Conservation (phyloP, 30 jellyfish, hydroid and myxozoan genomes). For the Catostylus mosaicus region DNA sequence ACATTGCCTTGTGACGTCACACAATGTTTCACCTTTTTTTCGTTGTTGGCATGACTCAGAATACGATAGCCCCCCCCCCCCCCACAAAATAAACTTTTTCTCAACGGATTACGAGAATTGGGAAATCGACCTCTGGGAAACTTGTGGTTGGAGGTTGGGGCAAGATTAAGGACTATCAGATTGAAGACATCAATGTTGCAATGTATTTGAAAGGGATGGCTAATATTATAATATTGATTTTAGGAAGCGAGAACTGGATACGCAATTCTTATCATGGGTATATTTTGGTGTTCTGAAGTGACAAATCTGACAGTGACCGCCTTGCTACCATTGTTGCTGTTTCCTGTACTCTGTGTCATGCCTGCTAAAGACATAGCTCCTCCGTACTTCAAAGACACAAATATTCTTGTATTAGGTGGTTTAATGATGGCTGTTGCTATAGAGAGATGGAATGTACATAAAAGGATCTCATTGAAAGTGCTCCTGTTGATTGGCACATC, state of each 20-base stretch:
- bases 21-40: too few relatives aligned
- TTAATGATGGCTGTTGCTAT: slow-evolving; percentile 94
- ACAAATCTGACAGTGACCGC: slow-evolving; percentile 95
- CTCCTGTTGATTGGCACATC: slow-evolving; percentile 91
- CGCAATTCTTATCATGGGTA: slow-evolving; percentile 87
- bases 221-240: too few relatives aligned
- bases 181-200: too few relatives aligned
- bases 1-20: too few relatives aligned
- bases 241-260: slow-evolving; percentile 92
- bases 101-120: too few relatives aligned
- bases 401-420: slow-evolving; percentile 91
- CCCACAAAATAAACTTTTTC: too few relatives aligned
- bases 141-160: too few relatives aligned
- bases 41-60: too few relatives aligned
- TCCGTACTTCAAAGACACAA: slow-evolving; percentile 94
- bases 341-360: slow-evolving; percentile 85
- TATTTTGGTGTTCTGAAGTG: slow-evolving; percentile 90
- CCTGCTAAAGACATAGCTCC: slow-evolving; percentile 82
- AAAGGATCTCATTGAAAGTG: slow-evolving; percentile 86
- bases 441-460: slow-evolving; percentile 95
- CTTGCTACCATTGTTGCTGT: slow-evolving; percentile 83
- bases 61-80: too few relatives aligned
- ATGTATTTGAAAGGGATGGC: too few relatives aligned
- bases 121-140: too few relatives aligned
- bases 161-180: too few relatives aligned